Conservation (phyloP, 1,140 invertebrate species). For the Drosophila triauraria region DNA sequence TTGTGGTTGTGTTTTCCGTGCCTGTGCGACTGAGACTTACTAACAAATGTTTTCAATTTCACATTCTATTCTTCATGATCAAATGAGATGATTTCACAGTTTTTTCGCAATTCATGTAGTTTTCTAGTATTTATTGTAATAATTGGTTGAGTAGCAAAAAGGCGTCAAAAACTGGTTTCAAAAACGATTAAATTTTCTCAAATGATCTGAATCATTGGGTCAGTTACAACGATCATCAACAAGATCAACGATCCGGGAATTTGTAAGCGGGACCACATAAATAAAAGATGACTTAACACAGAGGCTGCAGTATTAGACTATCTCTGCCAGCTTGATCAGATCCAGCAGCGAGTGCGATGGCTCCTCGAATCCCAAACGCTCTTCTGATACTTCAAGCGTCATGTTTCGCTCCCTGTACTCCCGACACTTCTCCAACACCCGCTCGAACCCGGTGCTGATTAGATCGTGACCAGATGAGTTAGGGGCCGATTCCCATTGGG, state of each 20-base stretch:
- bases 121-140: background rate
- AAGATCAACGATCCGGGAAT: constrained; percentile 28
- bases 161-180: too few species aligned
- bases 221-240: background rate
- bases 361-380: background rate
- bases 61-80: too few species aligned
- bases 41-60: too few species aligned
- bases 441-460: constrained; percentile 40
- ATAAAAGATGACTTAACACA: background rate
- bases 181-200: background rate
- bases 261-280: constrained; percentile 22
- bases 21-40: too few species aligned
- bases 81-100: too few species aligned
- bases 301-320: constrained; percentile 29
- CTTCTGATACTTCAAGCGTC: background rate
- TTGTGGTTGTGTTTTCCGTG: too few species aligned
- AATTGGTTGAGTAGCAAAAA: background rate
- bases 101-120: too few species aligned
- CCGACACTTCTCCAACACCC: constrained; percentile 53
- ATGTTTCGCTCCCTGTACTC: constrained; percentile 2
- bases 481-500: constrained; percentile 50
- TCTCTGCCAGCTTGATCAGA: constrained; percentile 46
- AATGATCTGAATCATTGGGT: background rate
- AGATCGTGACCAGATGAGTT: background rate
- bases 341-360: constrained; percentile 52